A percentile compares a stretch with the other conserved stretches of the same genome.
These are phyloP conservation scores for Oceanodroma leucorhoa DNA, from an alignment of 2,797 vertebrate genomes.

Conservation along the genomic window DNA sequence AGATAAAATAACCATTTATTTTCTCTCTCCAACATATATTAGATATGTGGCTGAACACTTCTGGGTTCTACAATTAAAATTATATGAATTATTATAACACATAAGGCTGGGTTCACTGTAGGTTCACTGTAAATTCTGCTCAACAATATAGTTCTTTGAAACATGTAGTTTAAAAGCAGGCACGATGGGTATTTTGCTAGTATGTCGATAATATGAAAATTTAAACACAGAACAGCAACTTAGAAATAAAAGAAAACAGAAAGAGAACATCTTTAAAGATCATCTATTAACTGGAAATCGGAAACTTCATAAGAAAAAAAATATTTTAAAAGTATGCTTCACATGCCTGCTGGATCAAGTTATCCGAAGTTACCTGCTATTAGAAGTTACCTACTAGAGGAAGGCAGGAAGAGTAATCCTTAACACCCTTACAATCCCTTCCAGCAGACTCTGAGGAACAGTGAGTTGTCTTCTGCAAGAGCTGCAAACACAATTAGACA, in stretches of 20 bases:
- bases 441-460: neutral
- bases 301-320: neutral
- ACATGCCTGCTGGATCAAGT: neutral
- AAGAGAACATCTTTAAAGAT: neutral
- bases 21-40: neutral
- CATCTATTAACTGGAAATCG: neutral
- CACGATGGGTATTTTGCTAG: neutral
- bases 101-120: neutral
- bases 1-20: neutral
- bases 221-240: neutral
- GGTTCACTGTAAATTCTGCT: neutral
- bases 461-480: neutral
- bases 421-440: neutral
- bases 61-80: neutral
- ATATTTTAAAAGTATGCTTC: neutral
- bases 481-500: neutral
- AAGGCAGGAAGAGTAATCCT: neutral
- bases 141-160: neutral
- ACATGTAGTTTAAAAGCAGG: neutral
- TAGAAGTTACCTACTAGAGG: neutral
- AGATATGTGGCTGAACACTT: neutral
- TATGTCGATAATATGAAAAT: neutral
- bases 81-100: accelerated
- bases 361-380: neutral
- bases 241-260: neutral